These are phyloP conservation scores for Andrena marginata DNA, from an alignment of 2,888 invertebrate genomes.

Conservation along the genomic window DNA sequence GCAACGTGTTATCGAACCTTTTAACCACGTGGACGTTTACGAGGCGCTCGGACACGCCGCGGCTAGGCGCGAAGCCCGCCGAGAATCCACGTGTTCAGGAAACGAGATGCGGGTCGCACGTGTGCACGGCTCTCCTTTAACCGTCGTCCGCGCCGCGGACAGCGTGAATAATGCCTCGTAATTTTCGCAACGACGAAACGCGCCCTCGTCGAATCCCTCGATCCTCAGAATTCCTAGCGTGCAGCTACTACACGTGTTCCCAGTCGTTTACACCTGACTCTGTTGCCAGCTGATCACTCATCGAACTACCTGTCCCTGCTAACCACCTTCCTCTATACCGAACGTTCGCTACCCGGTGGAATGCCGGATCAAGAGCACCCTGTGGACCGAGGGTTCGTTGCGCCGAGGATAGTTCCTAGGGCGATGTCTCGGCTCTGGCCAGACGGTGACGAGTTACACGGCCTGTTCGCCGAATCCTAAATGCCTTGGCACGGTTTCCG, in stretches of 20 bases:
- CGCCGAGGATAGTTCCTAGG: conserved; percentile 16
- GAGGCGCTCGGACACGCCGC: conserved; percentile 48
- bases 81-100: conserved; percentile 78
- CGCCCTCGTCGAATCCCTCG: background rate
- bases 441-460: background rate
- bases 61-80: conserved; percentile 43
- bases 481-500: conserved; percentile 52
- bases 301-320: background rate
- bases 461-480: conserved; percentile 49
- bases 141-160: conserved; percentile 45
- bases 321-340: background rate
- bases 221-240: conserved; percentile 6
- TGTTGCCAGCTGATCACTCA: background rate
- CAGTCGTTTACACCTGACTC: background rate
- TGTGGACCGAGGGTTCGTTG: conserved; percentile 29
- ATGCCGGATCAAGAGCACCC: background rate
- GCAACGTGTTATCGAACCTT: conserved; percentile 74
- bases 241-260: background rate
- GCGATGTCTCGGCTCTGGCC: background rate
- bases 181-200: conserved; percentile 47
- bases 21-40: conserved; percentile 75
- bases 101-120: conserved; percentile 75
- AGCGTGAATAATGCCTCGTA: conserved; percentile 45
- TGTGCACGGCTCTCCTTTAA: conserved; percentile 60
- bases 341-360: background rate